phyloP scores from a whole-genome alignment of 1,140 invertebrate species.

The Sycobia sp. region DNA sequence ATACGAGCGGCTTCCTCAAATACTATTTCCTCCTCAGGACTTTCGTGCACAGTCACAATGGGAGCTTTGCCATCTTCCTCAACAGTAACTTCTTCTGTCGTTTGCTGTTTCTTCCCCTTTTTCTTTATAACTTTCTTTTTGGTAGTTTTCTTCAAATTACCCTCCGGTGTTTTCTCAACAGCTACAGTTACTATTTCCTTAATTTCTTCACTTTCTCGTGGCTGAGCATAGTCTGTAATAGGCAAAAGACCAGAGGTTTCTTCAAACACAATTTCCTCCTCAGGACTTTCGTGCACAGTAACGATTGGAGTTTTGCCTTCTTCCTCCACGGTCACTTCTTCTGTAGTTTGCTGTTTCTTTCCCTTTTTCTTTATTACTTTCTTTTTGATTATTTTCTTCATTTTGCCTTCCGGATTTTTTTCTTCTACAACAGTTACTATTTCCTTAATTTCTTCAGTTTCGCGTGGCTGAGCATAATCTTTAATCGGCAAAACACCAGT shows the following conservation, averaged over 20 bases:
- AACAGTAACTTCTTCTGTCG: background rate
- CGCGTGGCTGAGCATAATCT: slow-evolving; percentile 1
- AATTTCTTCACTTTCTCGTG: no score
- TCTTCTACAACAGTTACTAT: slow-evolving; percentile 34
- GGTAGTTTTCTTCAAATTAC: slow-evolving; percentile 28
- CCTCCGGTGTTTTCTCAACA: background rate
- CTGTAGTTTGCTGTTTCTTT: slow-evolving; percentile 55
- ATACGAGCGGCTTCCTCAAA: background rate
- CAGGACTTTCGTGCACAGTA: slow-evolving; percentile 41
- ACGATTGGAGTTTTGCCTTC: slow-evolving; percentile 55
- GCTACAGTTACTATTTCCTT: slow-evolving; percentile 31
- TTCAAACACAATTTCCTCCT: slow-evolving; percentile 30
- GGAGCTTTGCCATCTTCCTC: background rate
- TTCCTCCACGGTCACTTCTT: slow-evolving; percentile 61
- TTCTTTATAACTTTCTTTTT: slow-evolving; percentile 38
- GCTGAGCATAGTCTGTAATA: background rate
- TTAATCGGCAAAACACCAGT: slow-evolving; percentile 12
- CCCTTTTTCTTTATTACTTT: slow-evolving; percentile 46
- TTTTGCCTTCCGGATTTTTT: slow-evolving; percentile 17
- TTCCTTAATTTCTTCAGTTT: background rate
- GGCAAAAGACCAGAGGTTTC: slow-evolving; percentile 21
- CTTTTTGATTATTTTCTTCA: no score
- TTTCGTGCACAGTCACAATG: slow-evolving; percentile 44
- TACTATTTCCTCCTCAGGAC: slow-evolving; percentile 36
- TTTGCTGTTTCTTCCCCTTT: slow-evolving; percentile 46